Evolutionary conservation across 2,113 vertebrate genomes (phyloP).

Genomic region (Columbina picui): DNA sequence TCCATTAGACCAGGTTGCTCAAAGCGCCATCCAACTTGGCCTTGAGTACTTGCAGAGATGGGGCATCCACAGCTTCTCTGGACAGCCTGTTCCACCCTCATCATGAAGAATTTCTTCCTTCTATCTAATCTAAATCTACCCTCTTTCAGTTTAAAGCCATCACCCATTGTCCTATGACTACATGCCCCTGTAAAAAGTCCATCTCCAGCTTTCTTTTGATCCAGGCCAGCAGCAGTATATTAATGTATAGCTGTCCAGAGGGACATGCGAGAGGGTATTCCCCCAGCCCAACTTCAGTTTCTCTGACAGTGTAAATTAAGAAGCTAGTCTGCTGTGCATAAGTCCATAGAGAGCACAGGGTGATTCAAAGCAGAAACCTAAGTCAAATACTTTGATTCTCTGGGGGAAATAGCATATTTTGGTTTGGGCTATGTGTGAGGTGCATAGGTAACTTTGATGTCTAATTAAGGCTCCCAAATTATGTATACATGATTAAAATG

Average conservation of each 20-base stretch:
- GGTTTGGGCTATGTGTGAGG: not conserved
- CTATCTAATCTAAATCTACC: too few relatives aligned
- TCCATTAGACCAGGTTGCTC: too few relatives aligned
- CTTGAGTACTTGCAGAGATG: too few relatives aligned
- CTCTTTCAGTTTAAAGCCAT: too few relatives aligned
- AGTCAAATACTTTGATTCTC: not conserved
- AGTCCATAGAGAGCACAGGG: not conserved
- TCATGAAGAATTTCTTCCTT: too few relatives aligned
- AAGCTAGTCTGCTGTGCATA: not conserved
- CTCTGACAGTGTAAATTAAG: not conserved
- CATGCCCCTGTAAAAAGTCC: too few relatives aligned
- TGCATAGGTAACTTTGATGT: not conserved
- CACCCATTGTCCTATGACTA: too few relatives aligned
- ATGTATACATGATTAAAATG: not conserved
- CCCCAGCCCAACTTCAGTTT: not conserved
- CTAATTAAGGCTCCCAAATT: not conserved
- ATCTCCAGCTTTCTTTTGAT: not conserved
- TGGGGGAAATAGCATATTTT: accelerated
- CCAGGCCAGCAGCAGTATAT: not conserved
- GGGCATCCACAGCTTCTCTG: too few relatives aligned
- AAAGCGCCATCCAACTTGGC: too few relatives aligned
- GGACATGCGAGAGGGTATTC: not conserved
- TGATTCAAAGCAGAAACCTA: not conserved
- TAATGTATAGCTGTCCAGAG: too few relatives aligned
- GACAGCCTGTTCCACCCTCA: too few relatives aligned